Conservation (phyloP, 1,140 invertebrate species). For the Onthophagus taurus region DNA sequence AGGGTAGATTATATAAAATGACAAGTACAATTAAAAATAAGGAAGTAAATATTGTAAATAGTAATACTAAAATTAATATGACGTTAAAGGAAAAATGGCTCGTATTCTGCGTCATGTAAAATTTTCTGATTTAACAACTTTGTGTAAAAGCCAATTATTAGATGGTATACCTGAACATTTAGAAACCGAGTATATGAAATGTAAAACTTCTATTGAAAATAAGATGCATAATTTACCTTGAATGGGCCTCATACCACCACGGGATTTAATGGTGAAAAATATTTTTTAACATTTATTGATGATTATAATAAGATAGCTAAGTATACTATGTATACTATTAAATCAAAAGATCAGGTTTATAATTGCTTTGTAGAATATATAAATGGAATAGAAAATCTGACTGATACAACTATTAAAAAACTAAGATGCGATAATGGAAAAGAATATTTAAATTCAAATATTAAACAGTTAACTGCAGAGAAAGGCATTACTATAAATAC, state of each 20-base stretch:
- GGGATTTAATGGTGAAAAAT: constrained; percentile 28
- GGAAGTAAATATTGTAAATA: too few species aligned
- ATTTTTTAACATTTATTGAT: constrained; percentile 27
- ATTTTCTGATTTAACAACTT: too few species aligned
- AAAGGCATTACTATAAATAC: constrained; percentile 30
- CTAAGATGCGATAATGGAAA: constrained; percentile 37
- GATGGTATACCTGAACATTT: too few species aligned
- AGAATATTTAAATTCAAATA: constrained; percentile 30
- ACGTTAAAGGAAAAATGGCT: too few species aligned
- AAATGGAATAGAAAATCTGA: constrained; percentile 24
- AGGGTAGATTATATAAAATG: too few species aligned
- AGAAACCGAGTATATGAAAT: too few species aligned
- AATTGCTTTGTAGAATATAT: constrained; percentile 23
- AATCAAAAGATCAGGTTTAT: constrained; percentile 29
- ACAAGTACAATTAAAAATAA: too few species aligned
- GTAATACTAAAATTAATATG: too few species aligned
- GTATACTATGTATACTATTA: constrained; percentile 32
- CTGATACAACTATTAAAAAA: constrained; percentile 29
- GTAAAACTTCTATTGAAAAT: too few species aligned
- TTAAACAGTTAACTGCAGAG: constrained; percentile 17
- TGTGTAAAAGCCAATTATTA: too few species aligned
- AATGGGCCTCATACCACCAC: constrained; percentile 1
- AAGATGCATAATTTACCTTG: too few species aligned
- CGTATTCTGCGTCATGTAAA: too few species aligned
- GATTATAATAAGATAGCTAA: constrained; percentile 34